These are phyloP conservation scores for Lepidocyrtinus sp. DNA, from an alignment of 2,888 invertebrate genomes.

Conservation along the genomic window DNA sequence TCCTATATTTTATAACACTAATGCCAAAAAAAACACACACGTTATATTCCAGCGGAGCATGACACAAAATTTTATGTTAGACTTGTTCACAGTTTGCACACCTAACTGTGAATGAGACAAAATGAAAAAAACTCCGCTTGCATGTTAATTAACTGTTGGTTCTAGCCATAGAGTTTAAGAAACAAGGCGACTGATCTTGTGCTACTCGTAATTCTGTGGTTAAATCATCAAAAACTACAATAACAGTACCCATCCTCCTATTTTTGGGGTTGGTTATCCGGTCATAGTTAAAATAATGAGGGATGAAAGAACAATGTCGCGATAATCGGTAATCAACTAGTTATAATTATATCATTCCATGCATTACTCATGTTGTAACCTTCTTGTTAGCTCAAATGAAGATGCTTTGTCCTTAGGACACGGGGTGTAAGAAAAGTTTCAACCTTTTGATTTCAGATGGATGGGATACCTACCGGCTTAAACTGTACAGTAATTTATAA, in stretches of 20 bases:
- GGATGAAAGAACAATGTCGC: not conserved
- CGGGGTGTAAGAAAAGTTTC: not conserved
- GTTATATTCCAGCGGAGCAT: constrained; percentile 10
- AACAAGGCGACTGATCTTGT: not conserved
- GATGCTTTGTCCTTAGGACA: not conserved
- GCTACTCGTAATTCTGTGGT: no score
- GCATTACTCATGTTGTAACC: not conserved
- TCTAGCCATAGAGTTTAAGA: not conserved
- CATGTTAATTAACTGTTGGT: not conserved
- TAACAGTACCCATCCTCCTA: not conserved
- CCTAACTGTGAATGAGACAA: constrained; percentile 23
- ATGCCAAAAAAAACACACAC: no score
- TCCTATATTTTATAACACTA: no score
- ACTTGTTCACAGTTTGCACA: not conserved
- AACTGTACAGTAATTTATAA: no score
- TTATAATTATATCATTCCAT: not conserved
- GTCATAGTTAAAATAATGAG: not conserved
- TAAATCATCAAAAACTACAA: not conserved
- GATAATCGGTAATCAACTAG: not conserved
- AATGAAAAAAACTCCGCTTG: not conserved
- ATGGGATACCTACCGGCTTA: not conserved
- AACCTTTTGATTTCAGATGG: constrained; percentile 27
- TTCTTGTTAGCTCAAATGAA: not conserved
- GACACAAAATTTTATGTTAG: not conserved
- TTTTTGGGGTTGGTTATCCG: not conserved